These are phyloP conservation scores for Kryptolebias marmoratus DNA, from an alignment of 2,113 vertebrate genomes.

Conservation along the genomic window DNA sequence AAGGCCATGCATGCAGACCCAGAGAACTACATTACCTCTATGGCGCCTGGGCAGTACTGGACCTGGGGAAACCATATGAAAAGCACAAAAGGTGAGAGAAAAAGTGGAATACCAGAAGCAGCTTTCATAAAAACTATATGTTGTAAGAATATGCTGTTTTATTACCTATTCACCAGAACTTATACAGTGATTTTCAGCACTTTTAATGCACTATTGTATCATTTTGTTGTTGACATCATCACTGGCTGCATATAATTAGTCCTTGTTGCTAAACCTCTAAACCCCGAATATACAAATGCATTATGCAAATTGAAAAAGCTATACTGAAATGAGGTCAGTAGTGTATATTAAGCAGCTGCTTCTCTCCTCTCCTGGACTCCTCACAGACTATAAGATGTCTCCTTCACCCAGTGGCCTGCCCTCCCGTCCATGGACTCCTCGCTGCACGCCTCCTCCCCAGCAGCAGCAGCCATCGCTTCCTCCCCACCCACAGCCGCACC, in stretches of 20 bases:
- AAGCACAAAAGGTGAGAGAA: slow-evolving; percentile 69
- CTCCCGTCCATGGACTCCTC: slow-evolving; percentile 85
- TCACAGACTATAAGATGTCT: slow-evolving; percentile 86
- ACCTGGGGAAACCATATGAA: slow-evolving; percentile 83
- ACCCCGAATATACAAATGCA: background rate
- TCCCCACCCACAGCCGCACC: slow-evolving; percentile 59
- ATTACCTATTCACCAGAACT: background rate
- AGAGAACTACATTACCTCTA: slow-evolving; percentile 84
- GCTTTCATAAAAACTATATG: background rate
- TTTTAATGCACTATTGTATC: background rate
- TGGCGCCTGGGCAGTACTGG: slow-evolving; percentile 86
- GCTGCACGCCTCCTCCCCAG: slow-evolving; percentile 81
- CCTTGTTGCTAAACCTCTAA: background rate
- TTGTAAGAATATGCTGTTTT: background rate
- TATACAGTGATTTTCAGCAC: background rate
- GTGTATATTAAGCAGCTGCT: slow-evolving; percentile 20
- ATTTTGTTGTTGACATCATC: background rate
- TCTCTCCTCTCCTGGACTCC: background rate
- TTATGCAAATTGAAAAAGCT: slow-evolving; percentile 11
- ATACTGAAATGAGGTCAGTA: slow-evolving; percentile 5
- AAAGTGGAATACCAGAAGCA: background rate
- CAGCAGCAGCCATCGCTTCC: slow-evolving; percentile 77
- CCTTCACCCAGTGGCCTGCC: slow-evolving; percentile 71
- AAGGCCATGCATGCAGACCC: slow-evolving; percentile 87
- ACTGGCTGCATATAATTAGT: background rate